phyloP scores from a whole-genome alignment of 2,797 vertebrate genomes.

The Rhabdomys pumilio region DNA sequence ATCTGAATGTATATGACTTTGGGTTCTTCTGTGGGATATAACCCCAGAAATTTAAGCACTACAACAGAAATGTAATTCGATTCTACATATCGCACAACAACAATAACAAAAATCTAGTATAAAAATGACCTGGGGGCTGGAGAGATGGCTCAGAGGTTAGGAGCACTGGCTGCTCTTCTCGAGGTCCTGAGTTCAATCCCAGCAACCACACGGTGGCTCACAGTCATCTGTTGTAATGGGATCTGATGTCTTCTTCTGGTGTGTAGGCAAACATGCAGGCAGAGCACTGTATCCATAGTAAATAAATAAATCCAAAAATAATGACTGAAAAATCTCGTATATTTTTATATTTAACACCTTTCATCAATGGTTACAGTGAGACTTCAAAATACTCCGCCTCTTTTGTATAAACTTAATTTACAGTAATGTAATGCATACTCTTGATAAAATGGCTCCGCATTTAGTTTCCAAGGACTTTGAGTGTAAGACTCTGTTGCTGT shows the following conservation, averaged over 20 bases:
- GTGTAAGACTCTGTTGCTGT: neutral
- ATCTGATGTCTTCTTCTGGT: neutral
- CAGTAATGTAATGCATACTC: neutral
- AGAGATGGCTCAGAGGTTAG: neutral
- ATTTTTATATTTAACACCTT: neutral
- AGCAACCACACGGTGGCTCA: neutral
- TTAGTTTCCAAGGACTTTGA: neutral
- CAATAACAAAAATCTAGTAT: neutral
- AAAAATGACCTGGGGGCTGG: neutral
- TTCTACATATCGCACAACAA: neutral
- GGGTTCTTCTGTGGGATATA: neutral
- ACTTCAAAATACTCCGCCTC: neutral
- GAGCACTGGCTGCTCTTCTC: neutral
- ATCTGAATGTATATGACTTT: slow-evolving; percentile 1
- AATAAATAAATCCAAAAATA: neutral
- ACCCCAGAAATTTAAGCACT: neutral
- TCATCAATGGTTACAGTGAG: neutral
- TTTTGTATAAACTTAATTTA: neutral
- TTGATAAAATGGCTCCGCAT: neutral
- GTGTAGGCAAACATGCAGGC: neutral
- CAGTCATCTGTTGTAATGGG: neutral
- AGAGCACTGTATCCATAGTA: neutral
- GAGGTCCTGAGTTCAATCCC: neutral
- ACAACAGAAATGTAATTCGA: neutral
- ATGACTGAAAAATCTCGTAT: neutral